Evolutionary conservation across 2,113 vertebrate species (phyloP), one percentile per base, ranked within the genome.

Genomic region (Neolamprologus devosi): DNA sequence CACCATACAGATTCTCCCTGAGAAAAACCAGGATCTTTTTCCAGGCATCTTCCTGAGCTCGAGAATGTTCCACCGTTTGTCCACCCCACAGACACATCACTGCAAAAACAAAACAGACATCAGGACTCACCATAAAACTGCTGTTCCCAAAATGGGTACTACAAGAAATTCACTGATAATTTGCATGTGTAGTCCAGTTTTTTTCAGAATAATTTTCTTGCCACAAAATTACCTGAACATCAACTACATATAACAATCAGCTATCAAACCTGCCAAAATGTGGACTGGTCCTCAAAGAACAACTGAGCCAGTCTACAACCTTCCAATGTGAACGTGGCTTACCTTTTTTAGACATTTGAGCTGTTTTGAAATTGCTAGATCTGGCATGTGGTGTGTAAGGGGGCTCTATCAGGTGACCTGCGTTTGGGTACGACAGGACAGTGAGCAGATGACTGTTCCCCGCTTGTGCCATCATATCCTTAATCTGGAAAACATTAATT

Each of bases 381-480:
- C 88, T 37, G 26, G 13, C 3, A 17, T 95, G 96, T 1, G 96
- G 96, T 2, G 86, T 91, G 88, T 96, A 97, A 2, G 96, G 96
- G 14, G 95, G 95, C 45, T 97, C 96, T 1, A 97, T 96, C 28
- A 97, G 92, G 84, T 97, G 96, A 17, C 96, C 96, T 0, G 96
- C 2, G 8, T 90, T 58, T 1, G 94, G 94, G 78, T 97, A 97
- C 0, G 90, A 95, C 51, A 96, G 91, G n/a, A 93, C 6, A 5
- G 95, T 95, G 80, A 97, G 87, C 79, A 97, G 91, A 68, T 95
- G 93, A 53, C 89, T 86, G 85, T 97, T 97, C n/a, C 96, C 96
- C 3, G 94, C 94, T 9, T 5, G 55, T 63, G 95, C 90, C 96
- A 97, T 96, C 94, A 96, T 96, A 63, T 92, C 84, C 85, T 91